phyloP scores from a whole-genome alignment of 2,113 vertebrate species.

The Lepisosteus oculatus region DNA sequence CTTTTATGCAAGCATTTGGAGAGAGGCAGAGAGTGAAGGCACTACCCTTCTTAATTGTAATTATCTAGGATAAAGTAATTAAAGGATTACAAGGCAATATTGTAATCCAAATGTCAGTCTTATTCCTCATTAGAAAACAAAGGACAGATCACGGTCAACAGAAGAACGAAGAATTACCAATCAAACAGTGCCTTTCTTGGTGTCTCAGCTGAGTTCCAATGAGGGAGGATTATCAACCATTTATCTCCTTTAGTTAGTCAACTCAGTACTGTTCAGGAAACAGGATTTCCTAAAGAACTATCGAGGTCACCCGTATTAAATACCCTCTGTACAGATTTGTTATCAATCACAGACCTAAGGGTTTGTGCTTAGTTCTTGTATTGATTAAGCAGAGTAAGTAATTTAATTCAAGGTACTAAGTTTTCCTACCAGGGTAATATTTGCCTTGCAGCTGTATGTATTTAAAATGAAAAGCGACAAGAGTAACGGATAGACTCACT shows the following conservation, averaged over 20 bases:
- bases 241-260: slow-evolving; percentile 38
- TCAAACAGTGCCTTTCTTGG: slow-evolving; percentile 29
- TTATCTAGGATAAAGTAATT: slow-evolving; percentile 58
- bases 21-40: slow-evolving; percentile 11
- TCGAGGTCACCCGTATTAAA: slow-evolving; percentile 13
- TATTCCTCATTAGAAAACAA: slow-evolving; percentile 62
- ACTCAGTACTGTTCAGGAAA: slow-evolving; percentile 7
- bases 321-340: slow-evolving; percentile 10
- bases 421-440: slow-evolving; percentile 42
- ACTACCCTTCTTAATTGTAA: slow-evolving; percentile 28
- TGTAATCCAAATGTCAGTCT: slow-evolving; percentile 53
- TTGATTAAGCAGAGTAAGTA: slow-evolving; percentile 54
- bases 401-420: slow-evolving; percentile 50
- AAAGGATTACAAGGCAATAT: slow-evolving; percentile 58
- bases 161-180: slow-evolving; percentile 25
- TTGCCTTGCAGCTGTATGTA: slow-evolving; percentile 42
- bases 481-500: slow-evolving; percentile 41
- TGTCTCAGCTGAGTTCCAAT: slow-evolving; percentile 24
- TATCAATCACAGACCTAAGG: slow-evolving; percentile 43
- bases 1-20: background rate
- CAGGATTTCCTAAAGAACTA: background rate
- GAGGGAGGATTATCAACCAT: slow-evolving; percentile 36
- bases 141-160: slow-evolving; percentile 20
- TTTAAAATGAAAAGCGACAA: slow-evolving; percentile 51
- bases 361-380: slow-evolving; percentile 41